Conservation (phyloP, 2,797 vertebrate species). For the Ctenochaetus hawaiiensis region DNA sequence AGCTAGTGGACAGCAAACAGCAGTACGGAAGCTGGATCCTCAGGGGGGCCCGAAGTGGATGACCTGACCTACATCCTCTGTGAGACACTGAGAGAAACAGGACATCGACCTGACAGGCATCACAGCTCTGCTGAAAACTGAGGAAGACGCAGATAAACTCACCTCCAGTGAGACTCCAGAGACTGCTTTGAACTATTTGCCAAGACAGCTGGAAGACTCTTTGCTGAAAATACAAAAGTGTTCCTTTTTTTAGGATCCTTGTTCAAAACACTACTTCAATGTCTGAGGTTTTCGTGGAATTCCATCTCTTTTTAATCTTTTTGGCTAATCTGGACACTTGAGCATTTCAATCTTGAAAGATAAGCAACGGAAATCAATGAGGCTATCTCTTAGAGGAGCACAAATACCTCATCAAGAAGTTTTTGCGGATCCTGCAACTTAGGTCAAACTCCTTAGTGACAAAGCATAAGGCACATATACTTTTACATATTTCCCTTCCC, state of each 20-base stretch:
- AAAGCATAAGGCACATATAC: conserved; percentile 54
- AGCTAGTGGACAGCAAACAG: conserved; percentile 63
- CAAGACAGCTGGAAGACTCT: conserved; percentile 34
- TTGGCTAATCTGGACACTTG: conserved; percentile 84
- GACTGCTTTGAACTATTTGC: conserved; percentile 43
- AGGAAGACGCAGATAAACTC: conserved; percentile 56
- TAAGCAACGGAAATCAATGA: conserved; percentile 76
- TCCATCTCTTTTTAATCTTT: conserved; percentile 86
- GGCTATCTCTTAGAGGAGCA: conserved; percentile 75
- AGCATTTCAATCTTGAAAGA: conserved; percentile 55
- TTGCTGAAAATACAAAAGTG: conserved; percentile 28
- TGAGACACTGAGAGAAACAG: conserved; percentile 54
- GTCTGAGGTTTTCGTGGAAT: conserved; percentile 82
- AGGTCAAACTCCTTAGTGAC: conserved; percentile 48
- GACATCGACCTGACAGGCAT: conserved; percentile 55
- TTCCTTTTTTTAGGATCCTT: conserved; percentile 38
- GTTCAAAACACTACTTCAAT: conserved; percentile 77
- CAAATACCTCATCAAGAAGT: conserved; percentile 78
- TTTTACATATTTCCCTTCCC: conserved; percentile 51
- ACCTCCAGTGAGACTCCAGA: conserved; percentile 36
- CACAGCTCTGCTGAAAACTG: conserved; percentile 53
- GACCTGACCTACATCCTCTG: conserved; percentile 72
- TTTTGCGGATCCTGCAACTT: conserved; percentile 78
- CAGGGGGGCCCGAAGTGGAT: conserved; percentile 64
- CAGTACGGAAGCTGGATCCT: conserved; percentile 58